Percentiles rank a stretch among this genome's conserved stretches.
Conservation (phyloP, 2,113 vertebrate species). For the Ptychochromis oligacanthus region DNA sequence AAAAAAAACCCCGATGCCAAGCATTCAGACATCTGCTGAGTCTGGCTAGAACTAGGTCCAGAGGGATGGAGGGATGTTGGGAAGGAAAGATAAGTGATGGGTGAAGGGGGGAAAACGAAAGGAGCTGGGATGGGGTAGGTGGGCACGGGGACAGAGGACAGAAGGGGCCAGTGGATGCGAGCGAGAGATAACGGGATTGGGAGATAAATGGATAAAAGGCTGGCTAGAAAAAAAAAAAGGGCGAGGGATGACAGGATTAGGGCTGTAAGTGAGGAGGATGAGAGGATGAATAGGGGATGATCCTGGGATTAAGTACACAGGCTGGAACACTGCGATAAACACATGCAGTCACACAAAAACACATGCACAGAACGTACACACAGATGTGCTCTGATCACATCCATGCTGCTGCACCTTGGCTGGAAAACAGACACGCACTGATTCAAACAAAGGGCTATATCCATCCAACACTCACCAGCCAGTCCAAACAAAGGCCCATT, state of each 20-base stretch:
- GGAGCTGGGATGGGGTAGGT: slow-evolving; percentile 9
- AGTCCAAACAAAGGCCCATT: slow-evolving; percentile 37
- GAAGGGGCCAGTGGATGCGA: slow-evolving; percentile 49
- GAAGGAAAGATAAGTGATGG: slow-evolving; percentile 54
- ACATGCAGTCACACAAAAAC: slow-evolving; percentile 41
- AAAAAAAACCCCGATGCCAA: slow-evolving; percentile 74
- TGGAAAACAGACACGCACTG: slow-evolving; percentile 17
- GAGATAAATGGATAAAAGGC: slow-evolving; percentile 78
- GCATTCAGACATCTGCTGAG: slow-evolving; percentile 79
- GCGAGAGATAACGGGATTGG: slow-evolving; percentile 73
- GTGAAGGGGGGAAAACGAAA: not conserved
- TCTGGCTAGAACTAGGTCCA: slow-evolving; percentile 64
- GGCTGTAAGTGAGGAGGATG: slow-evolving; percentile 78
- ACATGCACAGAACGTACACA: slow-evolving; percentile 58
- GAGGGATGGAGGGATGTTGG: slow-evolving; percentile 51
- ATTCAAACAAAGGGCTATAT: slow-evolving; percentile 30
- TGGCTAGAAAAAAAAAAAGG: slow-evolving; percentile 45
- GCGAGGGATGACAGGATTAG: slow-evolving; percentile 76
- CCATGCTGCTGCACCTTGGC: slow-evolving; percentile 40
- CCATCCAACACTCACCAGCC: slow-evolving; percentile 6
- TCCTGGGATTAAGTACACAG: slow-evolving; percentile 74
- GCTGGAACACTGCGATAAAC: slow-evolving; percentile 70
- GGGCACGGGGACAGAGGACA: not conserved
- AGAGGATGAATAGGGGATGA: slow-evolving; percentile 80
- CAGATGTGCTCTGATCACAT: slow-evolving; percentile 50